Base-by-base conservation (phyloP, 2,797 vertebrate genomes). In the Chanos chanos region DNA sequence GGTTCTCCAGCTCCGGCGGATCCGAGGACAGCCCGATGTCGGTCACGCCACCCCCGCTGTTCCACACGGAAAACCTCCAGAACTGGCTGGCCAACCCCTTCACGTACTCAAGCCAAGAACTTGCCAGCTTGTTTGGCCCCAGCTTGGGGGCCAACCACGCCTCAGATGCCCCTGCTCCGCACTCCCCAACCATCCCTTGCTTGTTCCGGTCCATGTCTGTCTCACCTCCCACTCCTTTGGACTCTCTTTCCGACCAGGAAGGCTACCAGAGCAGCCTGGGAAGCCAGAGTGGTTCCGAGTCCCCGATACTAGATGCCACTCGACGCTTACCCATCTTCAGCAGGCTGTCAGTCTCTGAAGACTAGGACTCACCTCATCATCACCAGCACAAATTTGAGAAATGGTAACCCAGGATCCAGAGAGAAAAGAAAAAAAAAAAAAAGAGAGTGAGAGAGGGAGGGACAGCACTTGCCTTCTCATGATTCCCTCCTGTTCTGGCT, bases 271-370 rank as follows among this genome's bases (percentile, higher is more conserved):
- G 92, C 87, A 93, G 92, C 80, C 85, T 89, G 66, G 89, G 89
- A 76, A 92, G 91, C 77, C 88, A 89, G 66, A 94, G 92, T 22
- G 90, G 89, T 66, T 92, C 92, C 7, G 93, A 93, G 81, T 94
- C 93, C 22, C 91, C 93, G 2, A 85, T 87, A 74, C 86, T 91
- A 81, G 93, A 94, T 72, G 88, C 87, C 72, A 89, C 89, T 49
- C 90, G 87, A 74, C 92, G 93, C 74, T 91, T 95, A 71, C 93
- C 93, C 75, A 95, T 95, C 84, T 95, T 94, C 83, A 95, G 92
- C 89, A 91, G 89, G 88, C 90, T 94, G 76, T 94, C 92, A 59
- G 87, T 93, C 82, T 92, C 92, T 6, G 92, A 95, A 24, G 93
- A 94, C 71, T 93, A 64, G 51, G 33, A 52, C 8, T 27, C 39